Evolutionary conservation across 2,113 vertebrate genomes (phyloP), one percentile per base, ranked within the genome.

Genomic region (Rousettus leschenaultii): DNA sequence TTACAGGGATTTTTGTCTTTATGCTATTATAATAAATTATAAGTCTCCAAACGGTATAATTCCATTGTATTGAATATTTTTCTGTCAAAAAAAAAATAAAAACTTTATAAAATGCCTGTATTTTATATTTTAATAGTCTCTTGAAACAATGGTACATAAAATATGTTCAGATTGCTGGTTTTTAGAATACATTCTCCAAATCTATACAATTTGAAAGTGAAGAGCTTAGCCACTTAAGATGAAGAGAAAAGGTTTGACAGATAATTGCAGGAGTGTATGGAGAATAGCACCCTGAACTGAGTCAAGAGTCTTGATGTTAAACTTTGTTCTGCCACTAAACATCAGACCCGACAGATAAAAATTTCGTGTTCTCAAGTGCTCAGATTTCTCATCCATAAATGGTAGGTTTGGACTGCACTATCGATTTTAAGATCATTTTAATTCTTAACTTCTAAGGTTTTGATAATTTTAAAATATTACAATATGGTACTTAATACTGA

Each of bases 61-160:
- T 96, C 93, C 97, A 90, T 95, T 94, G 71, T 90, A 98, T 89
- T 96, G 95, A 97, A 98, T 98, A 98, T 98, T 98, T 98, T 98
- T 98, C 91, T 97, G 96, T 97, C 92, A 92, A 70, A 48, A 97
- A 40, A 98, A 98, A 98, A 98, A 97, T 89, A 95, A 98, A 95
- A 97, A 6, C 93, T 98, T 98, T 40, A 92, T 98, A 94, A 89
- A 73, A 79, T 73, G 94, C 3, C 65, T 96, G 1, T 45, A 26
- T 86, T 95, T 89, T 15, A 21, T 93, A 59, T 83, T 86, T 93
- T 78, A 83, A 38, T 53, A n/a, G 33, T 83, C 7, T 95, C n/a
- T 86, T 87, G 35, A 93, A 73, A 57, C 14, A 66, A 22, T 57
- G 35, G 30, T n/a, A 48, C 8, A 28, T 92, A 59, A 77, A 68